phyloP scores from a whole-genome alignment of 2,113 vertebrate genomes.

The Forbesichthys papilliferus region DNA sequence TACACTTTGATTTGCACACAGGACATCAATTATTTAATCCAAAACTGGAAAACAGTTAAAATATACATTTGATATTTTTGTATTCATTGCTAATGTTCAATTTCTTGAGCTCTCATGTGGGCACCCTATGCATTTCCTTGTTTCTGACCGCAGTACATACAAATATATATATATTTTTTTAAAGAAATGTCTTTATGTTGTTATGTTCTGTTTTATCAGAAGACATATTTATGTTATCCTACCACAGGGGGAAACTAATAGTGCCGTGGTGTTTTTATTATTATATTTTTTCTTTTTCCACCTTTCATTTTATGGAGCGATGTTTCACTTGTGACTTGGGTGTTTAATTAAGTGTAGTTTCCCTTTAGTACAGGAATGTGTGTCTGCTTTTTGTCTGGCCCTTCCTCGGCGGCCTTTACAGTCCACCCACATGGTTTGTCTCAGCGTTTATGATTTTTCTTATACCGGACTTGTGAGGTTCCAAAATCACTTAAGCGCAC shows the following conservation, averaged over 20 bases:
- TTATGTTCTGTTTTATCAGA: conserved; percentile 63
- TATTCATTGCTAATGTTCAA: background rate
- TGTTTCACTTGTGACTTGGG: conserved; percentile 90
- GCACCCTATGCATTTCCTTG: conserved; percentile 23
- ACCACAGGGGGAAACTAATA: conserved; percentile 50
- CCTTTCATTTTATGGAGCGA: conserved; percentile 80
- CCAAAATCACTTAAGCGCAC: conserved; percentile 97
- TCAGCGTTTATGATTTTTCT: conserved; percentile 97
- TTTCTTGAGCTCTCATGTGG: too few relatives aligned
- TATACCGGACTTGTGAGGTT: conserved; percentile 87
- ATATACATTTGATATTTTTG: too few relatives aligned
- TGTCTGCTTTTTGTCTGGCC: conserved; percentile 94
- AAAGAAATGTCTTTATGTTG: conserved; percentile 59
- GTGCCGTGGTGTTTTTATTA: conserved; percentile 32
- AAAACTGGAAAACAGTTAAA: too few relatives aligned
- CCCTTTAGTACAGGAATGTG: conserved; percentile 92
- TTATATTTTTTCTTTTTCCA: background rate
- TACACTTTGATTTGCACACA: too few relatives aligned
- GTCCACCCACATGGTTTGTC: conserved; percentile 96
- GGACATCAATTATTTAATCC: too few relatives aligned
- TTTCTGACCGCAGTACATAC: conserved; percentile 53
- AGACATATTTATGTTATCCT: conserved; percentile 62
- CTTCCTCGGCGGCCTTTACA: conserved; percentile 75
- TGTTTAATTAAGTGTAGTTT: conserved; percentile 99
- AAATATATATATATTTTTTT: conserved; percentile 4